phyloP scores from a whole-genome alignment of 92 coral and sea anemone species.

The Epizoanthus stellaris region DNA sequence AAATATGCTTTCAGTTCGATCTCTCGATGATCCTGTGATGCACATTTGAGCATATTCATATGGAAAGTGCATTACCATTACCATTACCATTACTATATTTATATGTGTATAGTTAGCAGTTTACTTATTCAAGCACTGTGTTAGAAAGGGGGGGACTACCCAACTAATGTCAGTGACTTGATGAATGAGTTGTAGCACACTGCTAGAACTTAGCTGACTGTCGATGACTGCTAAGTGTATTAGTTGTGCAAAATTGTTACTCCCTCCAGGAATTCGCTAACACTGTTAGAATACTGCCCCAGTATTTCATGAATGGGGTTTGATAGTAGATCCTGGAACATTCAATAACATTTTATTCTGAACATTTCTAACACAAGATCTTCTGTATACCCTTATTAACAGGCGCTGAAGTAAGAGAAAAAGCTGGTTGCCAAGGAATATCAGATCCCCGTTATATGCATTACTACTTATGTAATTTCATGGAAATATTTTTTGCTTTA shows the following conservation, averaged over 20 bases:
- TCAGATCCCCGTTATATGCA: no score
- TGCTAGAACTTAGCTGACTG: constrained; percentile 40
- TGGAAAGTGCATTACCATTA: no score
- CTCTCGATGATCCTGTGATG: no score
- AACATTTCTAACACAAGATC: not conserved
- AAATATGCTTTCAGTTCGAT: no score
- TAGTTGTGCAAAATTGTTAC: constrained; percentile 79
- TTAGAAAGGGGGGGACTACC: not conserved
- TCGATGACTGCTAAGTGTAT: constrained; percentile 87
- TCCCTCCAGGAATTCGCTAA: constrained; percentile 93
- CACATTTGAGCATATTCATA: no score
- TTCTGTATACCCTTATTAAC: not conserved
- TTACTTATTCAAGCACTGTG: not conserved
- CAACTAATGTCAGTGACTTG: not conserved
- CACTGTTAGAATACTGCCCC: constrained; percentile 78
- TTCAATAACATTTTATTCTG: not conserved
- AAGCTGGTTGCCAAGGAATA: no score
- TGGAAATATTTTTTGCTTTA: no score
- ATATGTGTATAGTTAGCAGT: not conserved
- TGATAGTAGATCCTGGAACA: constrained; percentile 98
- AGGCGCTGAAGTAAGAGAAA: no score
- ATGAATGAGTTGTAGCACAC: constrained; percentile 1
- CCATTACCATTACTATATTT: no score
- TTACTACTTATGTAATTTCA: no score
- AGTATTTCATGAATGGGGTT: constrained; percentile 94